Evolutionary conservation across 1,140 invertebrate genomes (phyloP), one percentile per base, ranked within the genome.

Genomic region (Caenorhabditis latens): DNA sequence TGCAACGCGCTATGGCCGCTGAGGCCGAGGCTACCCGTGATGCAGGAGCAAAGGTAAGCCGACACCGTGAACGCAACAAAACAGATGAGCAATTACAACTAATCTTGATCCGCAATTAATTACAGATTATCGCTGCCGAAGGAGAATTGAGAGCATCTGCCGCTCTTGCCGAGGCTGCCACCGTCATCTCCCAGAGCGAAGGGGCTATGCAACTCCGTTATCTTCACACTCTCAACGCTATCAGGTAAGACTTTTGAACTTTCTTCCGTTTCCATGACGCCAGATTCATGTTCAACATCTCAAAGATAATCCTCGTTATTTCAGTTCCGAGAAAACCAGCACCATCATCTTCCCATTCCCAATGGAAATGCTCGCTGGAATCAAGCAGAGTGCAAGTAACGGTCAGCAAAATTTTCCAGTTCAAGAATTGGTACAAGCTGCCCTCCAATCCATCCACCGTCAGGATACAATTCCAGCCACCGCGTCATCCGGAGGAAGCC

Each of bases 111-210:
- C 7, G 40, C n/a, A 79, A 79, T 79, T 79, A 79, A 79, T 79
- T 87, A 7, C 24, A 84, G 83, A 48, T 87, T 21, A 94, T 94
- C 89, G 94, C 94, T 57, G 94, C 94, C 46, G 93, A 94, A 90
- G 94, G 96, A 9, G 96, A 96, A 93, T 95, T 96, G 93, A 96
- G 96, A 90, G 96, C 96, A 1, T 88, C 84, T 16, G 57, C 42
- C 40, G 88, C 88, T 24, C 86, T 89, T 21, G 84, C 84, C 14
- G 82, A 88, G 40, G 88, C 88, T 8, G 86, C 88, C 21, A 71
- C 21, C 4, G 46, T 89, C 50, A 96, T 97, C 67, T 94, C 95
- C 13, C 90, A 93, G 43, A 90, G 90, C 40, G 93, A 93, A 9
- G 90, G 90, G 14, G 93, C 93, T 19, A 83, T 93, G 43, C 93